Conservation (phyloP, 2,113 vertebrate species). For the Dasyornis broadbenti region DNA sequence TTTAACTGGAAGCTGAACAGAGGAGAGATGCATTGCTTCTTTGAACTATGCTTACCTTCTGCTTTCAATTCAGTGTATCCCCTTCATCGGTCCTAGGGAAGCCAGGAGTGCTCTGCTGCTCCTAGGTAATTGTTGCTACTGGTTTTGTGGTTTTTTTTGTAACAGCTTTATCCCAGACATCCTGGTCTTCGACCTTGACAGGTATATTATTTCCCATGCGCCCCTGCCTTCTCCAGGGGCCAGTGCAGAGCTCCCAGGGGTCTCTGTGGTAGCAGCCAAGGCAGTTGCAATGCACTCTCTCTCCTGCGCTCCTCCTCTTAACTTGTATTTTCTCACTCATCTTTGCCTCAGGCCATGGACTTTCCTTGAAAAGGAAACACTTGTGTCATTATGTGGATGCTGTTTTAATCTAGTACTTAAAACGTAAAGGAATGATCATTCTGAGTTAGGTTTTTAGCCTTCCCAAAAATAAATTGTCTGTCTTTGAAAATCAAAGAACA, state of each 20-base stretch:
- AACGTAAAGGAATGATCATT: neutral
- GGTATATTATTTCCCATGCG: neutral
- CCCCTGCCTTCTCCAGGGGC: neutral
- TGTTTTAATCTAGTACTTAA: neutral
- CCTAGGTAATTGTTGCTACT: rapidly evolving
- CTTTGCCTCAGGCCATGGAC: neutral
- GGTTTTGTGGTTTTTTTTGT: neutral
- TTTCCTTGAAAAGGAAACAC: neutral
- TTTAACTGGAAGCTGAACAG: neutral
- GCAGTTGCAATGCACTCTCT: rapidly evolving
- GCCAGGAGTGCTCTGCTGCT: rapidly evolving
- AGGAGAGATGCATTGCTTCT: neutral
- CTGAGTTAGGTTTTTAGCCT: neutral
- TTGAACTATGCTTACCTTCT: neutral
- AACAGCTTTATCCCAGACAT: neutral
- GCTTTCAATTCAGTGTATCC: neutral
- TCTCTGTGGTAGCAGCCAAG: neutral
- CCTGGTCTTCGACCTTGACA: neutral
- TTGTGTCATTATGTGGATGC: neutral
- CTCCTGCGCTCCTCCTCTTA: neutral
- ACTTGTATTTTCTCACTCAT: neutral
- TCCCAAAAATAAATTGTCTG: neutral
- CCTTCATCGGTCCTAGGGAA: neutral
- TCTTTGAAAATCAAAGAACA: neutral
- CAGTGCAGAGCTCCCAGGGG: neutral